Base-by-base conservation (phyloP, 2,113 vertebrate genomes). In the Alethe diademata region DNA sequence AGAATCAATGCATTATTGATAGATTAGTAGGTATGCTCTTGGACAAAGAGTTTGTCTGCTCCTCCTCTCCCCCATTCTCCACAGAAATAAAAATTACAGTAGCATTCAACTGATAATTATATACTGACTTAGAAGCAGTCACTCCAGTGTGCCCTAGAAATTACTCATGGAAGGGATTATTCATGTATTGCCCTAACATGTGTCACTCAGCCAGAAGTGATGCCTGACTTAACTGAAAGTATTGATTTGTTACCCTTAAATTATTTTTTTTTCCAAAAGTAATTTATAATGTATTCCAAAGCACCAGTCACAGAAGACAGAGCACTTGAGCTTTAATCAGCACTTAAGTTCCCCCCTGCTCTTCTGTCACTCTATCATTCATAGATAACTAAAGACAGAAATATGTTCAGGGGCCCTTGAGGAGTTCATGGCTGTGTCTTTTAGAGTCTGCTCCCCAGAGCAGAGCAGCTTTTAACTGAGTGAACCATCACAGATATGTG, bases 141-240 rank as follows among this genome's bases (percentile, higher is more conserved):
- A 87, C 38, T 43, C 14, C 65, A 78, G 17, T 9, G 33, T 86
- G 53, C 79, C 75, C 86, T 78, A 94, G 73, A 82, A 96, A 91
- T 75, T 81, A 56, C 75, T 92, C 43, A 45, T 71, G 29, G 58
- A 80, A 84, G 81, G 16, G 36, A 78, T 86, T 91, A 95, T 83
- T 84, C 75, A 50, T 86, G 33, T 91, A 65, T 45, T 83, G 60
- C 84, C 88, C 62, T 94, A 72, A 70, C 47, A 64, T 40, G 61
- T 87, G 80, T 61, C 92, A 87, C 53, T 96, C 92, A 91, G 50
- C 3, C 76, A 94, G 67, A 54, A 95, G 26, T 25, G 60, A 93
- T 40, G 81, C 36, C 70, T 85, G 81, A 65, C 84, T 93, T 91
- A 71, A 84, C 42, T 87, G 54, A 73, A 95, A 82, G 50, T 89